Evolutionary conservation across 2,113 vertebrate genomes (phyloP).

Genomic region (Hippocampus barbouri): DNA sequence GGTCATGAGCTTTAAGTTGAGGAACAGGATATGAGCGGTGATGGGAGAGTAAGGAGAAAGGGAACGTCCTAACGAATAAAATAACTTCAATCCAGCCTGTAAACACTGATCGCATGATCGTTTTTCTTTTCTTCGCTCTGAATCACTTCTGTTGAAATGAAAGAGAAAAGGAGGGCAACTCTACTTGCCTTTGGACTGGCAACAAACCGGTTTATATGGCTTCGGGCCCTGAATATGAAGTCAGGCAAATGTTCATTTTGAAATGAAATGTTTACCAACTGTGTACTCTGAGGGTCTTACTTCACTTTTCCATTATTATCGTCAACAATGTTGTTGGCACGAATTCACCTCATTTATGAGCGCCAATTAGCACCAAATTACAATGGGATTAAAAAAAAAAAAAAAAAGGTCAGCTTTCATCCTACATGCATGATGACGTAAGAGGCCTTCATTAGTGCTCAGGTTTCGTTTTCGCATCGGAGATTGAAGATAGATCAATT

Average conservation of each 20-base stretch:
- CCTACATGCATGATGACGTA: not conserved
- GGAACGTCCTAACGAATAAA: conserved; percentile 37
- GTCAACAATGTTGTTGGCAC: no score
- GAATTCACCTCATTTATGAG: conserved; percentile 4
- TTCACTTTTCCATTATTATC: not conserved
- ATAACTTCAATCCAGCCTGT: not conserved
- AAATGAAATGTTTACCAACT: conserved; percentile 33
- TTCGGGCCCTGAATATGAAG: conserved; percentile 1
- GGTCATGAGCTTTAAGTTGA: not conserved
- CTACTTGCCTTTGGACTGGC: conserved; percentile 1
- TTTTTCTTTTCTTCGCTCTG: conserved; percentile 5
- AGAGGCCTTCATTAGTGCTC: not conserved
- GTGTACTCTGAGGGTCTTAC: conserved; percentile 8
- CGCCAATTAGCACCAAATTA: not conserved
- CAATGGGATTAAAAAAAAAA: not conserved
- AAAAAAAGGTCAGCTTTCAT: conserved; percentile 2
- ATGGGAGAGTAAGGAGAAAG: conserved; percentile 37
- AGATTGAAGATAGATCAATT: not conserved
- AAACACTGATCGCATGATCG: not conserved
- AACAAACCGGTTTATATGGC: conserved; percentile 13
- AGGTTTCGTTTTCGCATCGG: not conserved
- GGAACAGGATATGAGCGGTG: conserved; percentile 25
- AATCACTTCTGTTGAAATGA: conserved; percentile 34
- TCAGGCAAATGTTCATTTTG: conserved; percentile 31
- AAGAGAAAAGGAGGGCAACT: conserved; percentile 18